Evolutionary conservation across 2,888 invertebrate species (phyloP).

Genomic region (Drosophila eohydei): DNA sequence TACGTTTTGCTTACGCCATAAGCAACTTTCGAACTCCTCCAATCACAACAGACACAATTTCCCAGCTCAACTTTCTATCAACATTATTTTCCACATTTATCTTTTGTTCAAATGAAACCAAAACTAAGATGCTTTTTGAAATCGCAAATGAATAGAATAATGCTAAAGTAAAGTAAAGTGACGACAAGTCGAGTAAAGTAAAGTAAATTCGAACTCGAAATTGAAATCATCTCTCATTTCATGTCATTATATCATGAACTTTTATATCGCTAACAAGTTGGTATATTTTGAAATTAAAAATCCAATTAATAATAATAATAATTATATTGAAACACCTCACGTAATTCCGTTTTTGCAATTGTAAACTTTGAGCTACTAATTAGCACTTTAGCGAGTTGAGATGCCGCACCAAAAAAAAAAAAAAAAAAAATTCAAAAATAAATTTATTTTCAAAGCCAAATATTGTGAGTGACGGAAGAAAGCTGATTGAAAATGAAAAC

Average conservation of each 20-base stretch:
- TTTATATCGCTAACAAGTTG: constrained; percentile 65
- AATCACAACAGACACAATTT: constrained; percentile 45
- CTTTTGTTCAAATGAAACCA: constrained; percentile 39
- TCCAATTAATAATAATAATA: constrained; percentile 17
- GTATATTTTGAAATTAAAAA: constrained; percentile 71
- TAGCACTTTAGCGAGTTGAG: constrained; percentile 75
- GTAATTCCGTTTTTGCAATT: constrained; percentile 66
- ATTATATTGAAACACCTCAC: constrained; percentile 51
- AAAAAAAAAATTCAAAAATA: constrained; percentile 33
- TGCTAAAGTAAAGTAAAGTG: constrained; percentile 43
- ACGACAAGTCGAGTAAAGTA: constrained; percentile 39
- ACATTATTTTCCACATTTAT: constrained; percentile 39
- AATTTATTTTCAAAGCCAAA: constrained; percentile 43
- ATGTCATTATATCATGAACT: constrained; percentile 63
- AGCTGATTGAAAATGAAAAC: constrained; percentile 55
- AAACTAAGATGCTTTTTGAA: constrained; percentile 85
- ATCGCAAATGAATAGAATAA: constrained; percentile 77
- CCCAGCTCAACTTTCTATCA: constrained; percentile 40
- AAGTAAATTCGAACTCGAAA: constrained; percentile 50
- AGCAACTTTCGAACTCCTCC: constrained; percentile 48
- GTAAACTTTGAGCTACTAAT: constrained; percentile 76
- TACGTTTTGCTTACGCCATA: constrained; percentile 64
- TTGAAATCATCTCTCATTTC: constrained; percentile 80
- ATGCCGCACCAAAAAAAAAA: constrained; percentile 72
- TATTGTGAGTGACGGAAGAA: constrained; percentile 77